Conservation (phyloP, 1,140 invertebrate genomes). For the Drosophila sechellia region DNA sequence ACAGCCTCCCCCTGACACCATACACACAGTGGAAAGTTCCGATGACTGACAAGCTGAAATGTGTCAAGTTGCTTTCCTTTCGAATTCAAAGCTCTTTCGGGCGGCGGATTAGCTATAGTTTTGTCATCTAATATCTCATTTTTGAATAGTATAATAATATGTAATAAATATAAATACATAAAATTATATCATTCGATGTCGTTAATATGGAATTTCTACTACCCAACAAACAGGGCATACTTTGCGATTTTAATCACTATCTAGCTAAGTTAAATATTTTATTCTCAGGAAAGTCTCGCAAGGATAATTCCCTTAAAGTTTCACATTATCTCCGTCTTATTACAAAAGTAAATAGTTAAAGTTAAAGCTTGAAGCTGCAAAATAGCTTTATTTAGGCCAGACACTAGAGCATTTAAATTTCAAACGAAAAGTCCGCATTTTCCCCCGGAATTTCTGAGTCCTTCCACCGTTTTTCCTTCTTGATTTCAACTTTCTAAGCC, state of each 20-base stretch:
- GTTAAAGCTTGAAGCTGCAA: too few relatives aligned
- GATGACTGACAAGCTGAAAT: slow-evolving; percentile 32
- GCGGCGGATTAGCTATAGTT: not conserved
- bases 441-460: not conserved
- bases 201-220: too few relatives aligned
- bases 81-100: slow-evolving; percentile 1
- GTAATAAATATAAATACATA: too few relatives aligned
- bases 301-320: too few relatives aligned
- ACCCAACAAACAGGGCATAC: too few relatives aligned
- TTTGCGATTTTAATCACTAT: too few relatives aligned
- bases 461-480: slow-evolving; percentile 1
- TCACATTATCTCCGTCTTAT: too few relatives aligned
- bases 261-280: too few relatives aligned
- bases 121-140: not conserved
- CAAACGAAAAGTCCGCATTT: not conserved
- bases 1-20: not conserved
- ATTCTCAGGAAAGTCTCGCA: too few relatives aligned
- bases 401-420: not conserved
- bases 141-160: too few relatives aligned
- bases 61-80: slow-evolving; percentile 10
- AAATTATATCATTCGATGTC: too few relatives aligned
- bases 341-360: too few relatives aligned
- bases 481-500: slow-evolving; percentile 19
- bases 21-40: not conserved
- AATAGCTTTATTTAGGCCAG: not conserved